Percentiles rank a stretch among this genome's conserved stretches.
These are phyloP conservation scores for Drosophila chauvacae DNA, from an alignment of 1,140 invertebrate genomes.

Conservation along the genomic window DNA sequence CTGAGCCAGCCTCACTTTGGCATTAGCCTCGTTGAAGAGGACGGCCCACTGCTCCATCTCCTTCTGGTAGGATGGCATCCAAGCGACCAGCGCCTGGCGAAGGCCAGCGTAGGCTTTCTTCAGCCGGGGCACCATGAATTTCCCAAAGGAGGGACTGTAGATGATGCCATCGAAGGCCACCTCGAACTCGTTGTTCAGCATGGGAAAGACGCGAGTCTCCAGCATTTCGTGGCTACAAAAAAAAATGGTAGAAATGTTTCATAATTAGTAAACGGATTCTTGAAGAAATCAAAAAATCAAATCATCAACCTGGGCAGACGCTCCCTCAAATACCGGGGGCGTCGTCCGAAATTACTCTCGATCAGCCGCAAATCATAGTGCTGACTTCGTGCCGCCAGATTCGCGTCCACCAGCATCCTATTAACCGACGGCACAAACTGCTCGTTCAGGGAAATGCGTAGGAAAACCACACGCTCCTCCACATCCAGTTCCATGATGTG, in stretches of 20 bases:
- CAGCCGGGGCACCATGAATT: slow-evolving; percentile 15
- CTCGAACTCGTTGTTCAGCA: slow-evolving; percentile 24
- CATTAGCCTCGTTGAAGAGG: background rate
- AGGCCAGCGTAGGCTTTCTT: slow-evolving; percentile 5
- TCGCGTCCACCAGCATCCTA: slow-evolving; percentile 1
- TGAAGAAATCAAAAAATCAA: no score
- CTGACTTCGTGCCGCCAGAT: slow-evolving; percentile 29
- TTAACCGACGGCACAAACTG: background rate
- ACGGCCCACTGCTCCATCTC: background rate
- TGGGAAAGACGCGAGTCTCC: slow-evolving; percentile 29
- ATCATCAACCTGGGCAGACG: slow-evolving; percentile 40
- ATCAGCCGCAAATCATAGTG: slow-evolving; percentile 3
- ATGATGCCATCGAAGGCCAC: slow-evolving; percentile 35
- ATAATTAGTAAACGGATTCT: no score
- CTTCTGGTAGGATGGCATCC: slow-evolving; percentile 28
- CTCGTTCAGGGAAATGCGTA: background rate
- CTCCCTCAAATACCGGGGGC: slow-evolving; percentile 54
- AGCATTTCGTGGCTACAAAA: slow-evolving; percentile 44
- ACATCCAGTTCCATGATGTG: slow-evolving; percentile 32
- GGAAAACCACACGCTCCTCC: slow-evolving; percentile 9
- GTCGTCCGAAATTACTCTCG: slow-evolving; percentile 14
- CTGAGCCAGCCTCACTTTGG: no score
- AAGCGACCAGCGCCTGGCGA: slow-evolving; percentile 18
- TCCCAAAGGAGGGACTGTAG: slow-evolving; percentile 9
- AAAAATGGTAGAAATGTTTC: background rate